Percentiles rank a stretch among this genome's conserved stretches.
Conservation (phyloP, 92 coral and sea anemone genomes). For the Meandrina meandrites region DNA sequence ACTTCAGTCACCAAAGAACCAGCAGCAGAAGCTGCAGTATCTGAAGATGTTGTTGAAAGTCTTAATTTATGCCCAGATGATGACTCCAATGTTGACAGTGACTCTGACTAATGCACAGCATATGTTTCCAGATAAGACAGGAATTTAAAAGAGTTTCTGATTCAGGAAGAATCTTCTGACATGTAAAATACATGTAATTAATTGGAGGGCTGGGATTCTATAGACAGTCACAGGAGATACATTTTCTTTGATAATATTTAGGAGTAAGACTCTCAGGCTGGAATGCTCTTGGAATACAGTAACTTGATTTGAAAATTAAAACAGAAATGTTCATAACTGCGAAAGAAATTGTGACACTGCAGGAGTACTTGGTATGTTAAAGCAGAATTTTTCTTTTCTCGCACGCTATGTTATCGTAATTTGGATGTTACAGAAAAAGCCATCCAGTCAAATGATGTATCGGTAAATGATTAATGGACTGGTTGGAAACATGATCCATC, state of each 20-base stretch:
- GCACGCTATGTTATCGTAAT: too few species aligned
- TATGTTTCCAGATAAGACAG: neutral
- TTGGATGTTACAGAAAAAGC: too few species aligned
- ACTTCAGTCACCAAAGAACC: neutral
- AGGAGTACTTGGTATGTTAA: too few species aligned
- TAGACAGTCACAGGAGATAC: neutral
- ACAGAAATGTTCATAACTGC: constrained; percentile 1
- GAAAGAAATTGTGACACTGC: too few species aligned
- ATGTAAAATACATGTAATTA: too few species aligned
- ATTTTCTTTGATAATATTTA: neutral
- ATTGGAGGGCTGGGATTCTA: neutral
- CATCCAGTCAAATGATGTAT: too few species aligned
- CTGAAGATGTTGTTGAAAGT: constrained; percentile 4
- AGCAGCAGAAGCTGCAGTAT: constrained; percentile 13
- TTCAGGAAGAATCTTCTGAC: too few species aligned
- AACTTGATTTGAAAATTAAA: neutral
- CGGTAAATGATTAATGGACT: too few species aligned
- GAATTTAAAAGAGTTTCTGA: neutral
- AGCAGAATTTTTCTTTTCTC: too few species aligned
- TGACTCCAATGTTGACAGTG: constrained; percentile 1
- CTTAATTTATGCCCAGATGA: constrained; percentile 4
- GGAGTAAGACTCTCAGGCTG: too few species aligned
- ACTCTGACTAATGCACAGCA: neutral
- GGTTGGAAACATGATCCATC: too few species aligned
- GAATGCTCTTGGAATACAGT: neutral